Base-by-base conservation (phyloP, 2,797 vertebrate species). In the Coendou prehensilis region DNA sequence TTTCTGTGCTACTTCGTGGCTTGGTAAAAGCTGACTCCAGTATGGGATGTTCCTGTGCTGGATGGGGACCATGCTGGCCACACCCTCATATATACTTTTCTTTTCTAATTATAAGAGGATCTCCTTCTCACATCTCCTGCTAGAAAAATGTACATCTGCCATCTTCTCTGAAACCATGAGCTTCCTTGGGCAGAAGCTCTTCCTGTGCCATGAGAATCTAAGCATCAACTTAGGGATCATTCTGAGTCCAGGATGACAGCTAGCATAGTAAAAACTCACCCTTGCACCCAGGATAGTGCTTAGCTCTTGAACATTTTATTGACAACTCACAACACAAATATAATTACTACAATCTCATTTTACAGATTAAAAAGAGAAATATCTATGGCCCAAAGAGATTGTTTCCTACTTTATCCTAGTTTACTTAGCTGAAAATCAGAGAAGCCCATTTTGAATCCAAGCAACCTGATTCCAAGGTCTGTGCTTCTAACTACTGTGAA, bases 311-410 rank as follows among this genome's bases (percentile, higher is more conserved):
- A 69, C 22, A 26, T 73, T 80, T 50, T 47, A 26, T 26, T 50
- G 59, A 91, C 14, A 89, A 10, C 33, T 90, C 33, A 80, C 18
- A 76, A 41, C 30, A 75, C 57, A 22, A 64, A 22, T 14, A 41
- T 17, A 78, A 14, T 78, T 81, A 41, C 4, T 59, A 18, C 17
- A 61, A 75, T 50, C 28, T 4, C 82, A 56, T 67, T 84, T 88
- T 78, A 54, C n/a, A 94, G 80, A 91, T 86, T 82, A n/a, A 37
- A 85, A 81, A 80, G 91, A 57, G 64, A 93, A 45, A 23, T 28
- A 61, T 30, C 20, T 26, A 81, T 91, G 37, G 57, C 4, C 54
- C 73, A 71, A 63, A 64, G 54, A 50, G 47, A 18, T 54, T 61
- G 30, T 57, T 90, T 92, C 52, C 15, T 41, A 33, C 71, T 84